A percentile compares a stretch with the other conserved stretches of the same genome.
These are phyloP conservation scores for Octonoba sinensis DNA, from an alignment of 2,888 invertebrate species.

Conservation along the genomic window DNA sequence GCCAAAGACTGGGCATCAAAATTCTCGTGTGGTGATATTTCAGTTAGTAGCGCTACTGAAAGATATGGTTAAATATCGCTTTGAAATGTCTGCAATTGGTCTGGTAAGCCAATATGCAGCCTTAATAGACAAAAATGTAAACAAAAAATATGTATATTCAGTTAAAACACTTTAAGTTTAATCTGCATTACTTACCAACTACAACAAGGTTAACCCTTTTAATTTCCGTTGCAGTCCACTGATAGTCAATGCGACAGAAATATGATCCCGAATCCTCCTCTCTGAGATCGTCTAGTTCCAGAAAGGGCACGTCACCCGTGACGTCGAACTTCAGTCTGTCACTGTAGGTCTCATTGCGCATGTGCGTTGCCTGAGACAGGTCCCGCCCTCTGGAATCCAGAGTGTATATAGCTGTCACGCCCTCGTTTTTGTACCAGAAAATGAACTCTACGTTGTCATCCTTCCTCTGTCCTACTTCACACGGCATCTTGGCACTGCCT, in stretches of 20 bases:
- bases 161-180: too few relatives aligned
- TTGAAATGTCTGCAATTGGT: too few relatives aligned
- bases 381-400: slow-evolving; percentile 4
- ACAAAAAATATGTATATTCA: too few relatives aligned
- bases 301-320: background rate
- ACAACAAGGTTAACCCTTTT: slow-evolving; percentile 6
- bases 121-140: too few relatives aligned
- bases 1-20: too few relatives aligned
- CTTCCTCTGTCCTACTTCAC: background rate
- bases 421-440: slow-evolving; percentile 38
- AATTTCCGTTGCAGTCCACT: slow-evolving; percentile 13
- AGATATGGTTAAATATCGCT: too few relatives aligned
- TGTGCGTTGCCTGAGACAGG: background rate
- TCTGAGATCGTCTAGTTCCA: slow-evolving; percentile 13
- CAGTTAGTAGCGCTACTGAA: too few relatives aligned
- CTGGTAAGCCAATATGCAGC: too few relatives aligned
- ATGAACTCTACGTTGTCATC: slow-evolving; percentile 19
- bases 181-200: slow-evolving; percentile 5
- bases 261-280: slow-evolving; percentile 15
- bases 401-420: slow-evolving; percentile 12
- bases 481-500: slow-evolving; percentile 19
- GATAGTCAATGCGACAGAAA: slow-evolving; percentile 25
- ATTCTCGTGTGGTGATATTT: too few relatives aligned
- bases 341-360: slow-evolving; percentile 14
- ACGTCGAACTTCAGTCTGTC: slow-evolving; percentile 6